Evolutionary conservation across 30 jellyfish, hydroid and myxozoan species (phyloP), one percentile per base, ranked within the genome.

Genomic region (Cassiopea xamachana): DNA sequence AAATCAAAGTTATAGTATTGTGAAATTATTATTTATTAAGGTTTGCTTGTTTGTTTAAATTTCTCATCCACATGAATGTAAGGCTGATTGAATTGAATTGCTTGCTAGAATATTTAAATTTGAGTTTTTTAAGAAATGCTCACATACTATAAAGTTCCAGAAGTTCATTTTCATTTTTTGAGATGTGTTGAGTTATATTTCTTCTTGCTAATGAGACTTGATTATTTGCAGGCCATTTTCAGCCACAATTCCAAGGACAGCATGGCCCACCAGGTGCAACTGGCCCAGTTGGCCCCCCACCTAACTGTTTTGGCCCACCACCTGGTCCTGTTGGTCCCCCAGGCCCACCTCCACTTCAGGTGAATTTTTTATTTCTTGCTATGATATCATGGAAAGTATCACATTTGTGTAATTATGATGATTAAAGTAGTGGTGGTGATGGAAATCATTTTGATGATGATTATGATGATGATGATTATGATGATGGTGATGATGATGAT

Each of bases 291-390:
- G 55, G 55, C 1, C 51, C 50, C 4, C n/a, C 39, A 27, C 39
- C 39, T 27, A 27, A 27, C 39, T 0, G 39, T 27, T 0, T 27
- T 27, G 39, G 44, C 46, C 7, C 7, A 0, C 39, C 80, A 71
- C 6, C 80, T 71, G 51, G 80, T 16, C 55, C 4, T 18, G 80
- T 55, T 71, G 50, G 80, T 2, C 51, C 80, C 18, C 50, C 80
- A 18, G 55, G 80, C 16, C 80, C 50, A 17, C 58, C 80, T 71
- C 80, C 10, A 17, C 48, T 71, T 71, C 80, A 71, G 80, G 80
- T 71, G 27, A 16, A 8, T 1, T 8, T 4, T 27, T 71, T 71
- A 2, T 51, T 71, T 0, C 39, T 67, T 67, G 27, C 46, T 16
- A 67, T 67, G 76, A 19, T 2, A 2, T 4, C 15, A 3, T 16